A percentile compares a stretch with the other conserved stretches of the same genome.
Conservation (phyloP, 2,113 vertebrate species). For the Caretta caretta region DNA sequence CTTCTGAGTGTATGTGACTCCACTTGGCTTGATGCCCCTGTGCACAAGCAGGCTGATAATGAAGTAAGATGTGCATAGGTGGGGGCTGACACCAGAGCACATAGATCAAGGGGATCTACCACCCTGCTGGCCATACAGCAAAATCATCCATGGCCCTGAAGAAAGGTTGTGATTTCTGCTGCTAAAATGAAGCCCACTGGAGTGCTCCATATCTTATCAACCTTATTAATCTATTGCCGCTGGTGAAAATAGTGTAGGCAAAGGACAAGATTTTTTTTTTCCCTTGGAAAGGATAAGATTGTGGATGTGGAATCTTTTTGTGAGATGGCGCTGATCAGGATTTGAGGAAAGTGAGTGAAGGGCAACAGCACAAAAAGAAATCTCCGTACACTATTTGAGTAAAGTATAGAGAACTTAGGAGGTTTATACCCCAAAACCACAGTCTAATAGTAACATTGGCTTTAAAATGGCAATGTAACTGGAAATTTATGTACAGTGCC, state of each 20-base stretch:
- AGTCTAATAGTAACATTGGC: background rate
- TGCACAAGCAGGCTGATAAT: background rate
- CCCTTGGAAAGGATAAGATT: background rate
- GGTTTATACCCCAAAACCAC: background rate
- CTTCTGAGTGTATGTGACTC: background rate
- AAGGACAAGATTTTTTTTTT: background rate
- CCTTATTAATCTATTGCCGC: background rate
- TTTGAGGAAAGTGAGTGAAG: background rate
- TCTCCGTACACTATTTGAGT: background rate
- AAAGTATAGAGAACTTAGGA: background rate
- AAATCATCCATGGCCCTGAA: background rate
- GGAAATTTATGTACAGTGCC: background rate
- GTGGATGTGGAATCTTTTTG: background rate
- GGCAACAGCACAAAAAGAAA: background rate
- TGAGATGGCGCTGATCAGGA: background rate
- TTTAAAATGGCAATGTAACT: background rate
- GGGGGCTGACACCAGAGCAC: background rate
- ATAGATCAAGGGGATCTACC: background rate
- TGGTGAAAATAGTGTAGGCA: background rate
- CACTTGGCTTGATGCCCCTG: background rate
- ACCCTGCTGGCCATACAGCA: background rate
- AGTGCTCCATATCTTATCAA: background rate
- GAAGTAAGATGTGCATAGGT: background rate
- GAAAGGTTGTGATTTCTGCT: background rate
- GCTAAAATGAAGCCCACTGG: background rate